These are phyloP conservation scores for Chloebia gouldiae DNA, from an alignment of 2,113 vertebrate genomes.

Conservation along the genomic window DNA sequence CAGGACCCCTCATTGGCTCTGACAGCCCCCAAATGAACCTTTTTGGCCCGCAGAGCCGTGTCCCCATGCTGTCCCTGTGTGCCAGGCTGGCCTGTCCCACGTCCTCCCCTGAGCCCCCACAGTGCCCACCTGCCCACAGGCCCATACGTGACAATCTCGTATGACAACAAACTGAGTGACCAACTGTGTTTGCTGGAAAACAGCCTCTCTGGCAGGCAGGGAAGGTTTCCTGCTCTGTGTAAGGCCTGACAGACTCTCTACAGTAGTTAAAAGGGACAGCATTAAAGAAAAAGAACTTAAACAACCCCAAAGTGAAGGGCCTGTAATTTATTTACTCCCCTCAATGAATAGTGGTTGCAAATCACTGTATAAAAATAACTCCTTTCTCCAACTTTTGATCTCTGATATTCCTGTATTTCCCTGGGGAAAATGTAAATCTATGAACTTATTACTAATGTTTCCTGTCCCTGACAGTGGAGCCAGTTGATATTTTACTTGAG, in stretches of 20 bases:
- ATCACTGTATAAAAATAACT: slow-evolving; percentile 74
- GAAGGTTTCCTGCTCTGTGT: not conserved
- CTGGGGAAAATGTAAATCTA: slow-evolving; percentile 77
- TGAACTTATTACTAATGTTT: slow-evolving; percentile 79
- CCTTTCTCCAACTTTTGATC: slow-evolving; percentile 74
- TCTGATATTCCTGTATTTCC: slow-evolving; percentile 71
- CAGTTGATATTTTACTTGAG: slow-evolving; percentile 75
- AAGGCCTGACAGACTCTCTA: slow-evolving; percentile 23
- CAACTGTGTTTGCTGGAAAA: not conserved
- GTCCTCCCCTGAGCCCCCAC: accelerated
- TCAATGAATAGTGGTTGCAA: slow-evolving; percentile 68
- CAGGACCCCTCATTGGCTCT: not conserved
- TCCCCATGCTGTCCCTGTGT: accelerated
- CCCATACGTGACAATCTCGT: accelerated
- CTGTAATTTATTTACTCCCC: slow-evolving; percentile 69
- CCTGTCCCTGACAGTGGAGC: slow-evolving; percentile 77
- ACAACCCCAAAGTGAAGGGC: slow-evolving; percentile 51
- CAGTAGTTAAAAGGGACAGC: slow-evolving; percentile 41
- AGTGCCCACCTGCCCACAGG: accelerated
- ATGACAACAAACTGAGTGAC: not conserved
- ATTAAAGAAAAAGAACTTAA: slow-evolving; percentile 50
- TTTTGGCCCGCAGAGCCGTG: not conserved
- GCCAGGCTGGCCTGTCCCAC: accelerated
- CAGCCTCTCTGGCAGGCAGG: not conserved
- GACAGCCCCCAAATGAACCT: not conserved